A percentile compares a stretch with the other conserved stretches of the same genome.
These are phyloP conservation scores for Egretta garzetta DNA, from an alignment of 2,113 vertebrate genomes.

Conservation along the genomic window DNA sequence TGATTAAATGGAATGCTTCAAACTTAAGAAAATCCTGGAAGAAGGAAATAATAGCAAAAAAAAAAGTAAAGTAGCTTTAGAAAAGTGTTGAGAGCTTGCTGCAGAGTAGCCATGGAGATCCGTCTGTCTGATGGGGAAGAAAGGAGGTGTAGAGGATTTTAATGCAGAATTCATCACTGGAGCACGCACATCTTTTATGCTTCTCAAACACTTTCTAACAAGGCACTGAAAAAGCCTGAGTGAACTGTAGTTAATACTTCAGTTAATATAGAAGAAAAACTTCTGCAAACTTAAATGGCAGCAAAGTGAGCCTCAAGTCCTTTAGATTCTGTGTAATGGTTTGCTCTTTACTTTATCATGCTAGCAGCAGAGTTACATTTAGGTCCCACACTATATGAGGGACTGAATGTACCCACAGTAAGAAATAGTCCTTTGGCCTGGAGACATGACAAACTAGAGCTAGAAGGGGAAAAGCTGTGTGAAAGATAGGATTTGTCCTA, in stretches of 20 bases:
- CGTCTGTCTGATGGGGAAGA: not conserved
- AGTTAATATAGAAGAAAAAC: not conserved
- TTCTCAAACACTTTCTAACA: not conserved
- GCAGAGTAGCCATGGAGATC: not conserved
- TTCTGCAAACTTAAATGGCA: not conserved
- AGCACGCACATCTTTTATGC: not conserved
- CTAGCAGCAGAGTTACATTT: not conserved
- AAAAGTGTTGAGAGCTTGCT: not conserved
- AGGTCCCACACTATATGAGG: not conserved
- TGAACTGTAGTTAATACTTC: not conserved
- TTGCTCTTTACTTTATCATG: not conserved
- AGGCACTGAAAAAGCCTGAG: not conserved
- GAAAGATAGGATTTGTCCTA: not conserved
- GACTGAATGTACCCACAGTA: not conserved
- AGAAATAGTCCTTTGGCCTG: not conserved
- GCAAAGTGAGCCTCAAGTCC: not conserved
- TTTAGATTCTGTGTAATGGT: not conserved
- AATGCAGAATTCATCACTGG: not conserved
- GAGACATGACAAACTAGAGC: not conserved
- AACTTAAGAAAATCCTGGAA: not conserved
- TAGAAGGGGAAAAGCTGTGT: not conserved
- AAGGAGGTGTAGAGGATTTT: not conserved
- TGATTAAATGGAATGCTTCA: not conserved
- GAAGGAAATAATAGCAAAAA: not conserved
- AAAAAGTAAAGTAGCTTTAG: not conserved